A percentile compares a stretch with the other conserved stretches of the same genome.
Evolutionary conservation across 2,113 vertebrate species (phyloP).

Genomic region (Azemiops feae): DNA sequence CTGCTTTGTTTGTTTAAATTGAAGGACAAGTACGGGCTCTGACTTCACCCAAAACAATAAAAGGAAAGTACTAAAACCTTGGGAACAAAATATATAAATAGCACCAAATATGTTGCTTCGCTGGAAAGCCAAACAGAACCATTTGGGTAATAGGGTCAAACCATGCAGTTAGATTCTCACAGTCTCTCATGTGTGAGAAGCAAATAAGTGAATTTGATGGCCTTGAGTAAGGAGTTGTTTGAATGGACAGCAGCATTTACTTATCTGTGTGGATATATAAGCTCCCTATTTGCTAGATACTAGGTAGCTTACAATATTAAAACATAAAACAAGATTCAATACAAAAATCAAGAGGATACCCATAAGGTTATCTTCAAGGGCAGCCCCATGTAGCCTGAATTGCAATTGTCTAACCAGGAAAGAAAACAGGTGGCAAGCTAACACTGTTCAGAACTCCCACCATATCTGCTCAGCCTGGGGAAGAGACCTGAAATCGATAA

Average conservation of each 20-base stretch:
- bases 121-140: not conserved
- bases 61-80: slow-evolving; percentile 64
- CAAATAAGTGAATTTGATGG: not conserved
- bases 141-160: not conserved
- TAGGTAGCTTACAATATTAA: not conserved
- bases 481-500: not conserved
- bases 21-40: slow-evolving; percentile 43
- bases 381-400: not conserved
- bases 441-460: not conserved
- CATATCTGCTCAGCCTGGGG: not conserved
- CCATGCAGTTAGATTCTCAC: not conserved
- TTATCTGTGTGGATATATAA: not conserved
- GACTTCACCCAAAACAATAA: slow-evolving; percentile 54
- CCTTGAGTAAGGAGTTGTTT: not conserved
- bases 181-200: not conserved
- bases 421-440: not conserved
- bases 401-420: not conserved
- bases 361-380: not conserved
- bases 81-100: slow-evolving; percentile 60
- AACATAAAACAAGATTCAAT: not conserved
- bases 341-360: not conserved
- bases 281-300: not conserved
- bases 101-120: slow-evolving; percentile 6
- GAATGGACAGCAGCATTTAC: not conserved
- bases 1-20: slow-evolving; percentile 41